These are phyloP conservation scores for Galago senegalensis DNA, from an alignment of 2,797 vertebrate genomes.

Conservation along the genomic window DNA sequence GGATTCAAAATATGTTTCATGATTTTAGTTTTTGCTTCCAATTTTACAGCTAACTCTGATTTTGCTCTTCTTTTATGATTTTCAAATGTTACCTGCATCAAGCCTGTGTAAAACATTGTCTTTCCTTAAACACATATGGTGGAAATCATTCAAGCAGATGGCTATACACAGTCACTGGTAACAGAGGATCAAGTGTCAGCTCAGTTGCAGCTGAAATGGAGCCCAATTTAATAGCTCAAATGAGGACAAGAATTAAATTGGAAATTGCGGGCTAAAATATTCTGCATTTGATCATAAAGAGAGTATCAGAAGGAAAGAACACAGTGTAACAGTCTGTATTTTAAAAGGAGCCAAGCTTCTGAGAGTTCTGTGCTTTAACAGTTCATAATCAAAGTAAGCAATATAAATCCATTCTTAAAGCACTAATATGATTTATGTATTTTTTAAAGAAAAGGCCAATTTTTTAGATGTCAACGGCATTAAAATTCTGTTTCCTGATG, in stretches of 20 bases:
- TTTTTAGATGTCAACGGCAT: neutral
- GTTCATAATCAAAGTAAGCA: constrained; percentile 60
- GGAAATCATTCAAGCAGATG: constrained; percentile 74
- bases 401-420: constrained; percentile 55
- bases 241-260: constrained; percentile 76
- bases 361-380: constrained; percentile 41
- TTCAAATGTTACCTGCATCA: constrained; percentile 76
- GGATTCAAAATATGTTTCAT: constrained; percentile 73
- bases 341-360: constrained; percentile 50
- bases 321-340: constrained; percentile 18
- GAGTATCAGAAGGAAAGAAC: constrained; percentile 51
- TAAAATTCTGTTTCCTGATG: neutral
- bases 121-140: constrained; percentile 59
- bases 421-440: neutral
- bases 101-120: constrained; percentile 60
- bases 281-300: constrained; percentile 65
- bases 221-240: constrained; percentile 72
- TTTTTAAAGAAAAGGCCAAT: neutral
- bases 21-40: constrained; percentile 71
- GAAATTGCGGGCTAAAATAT: constrained; percentile 72
- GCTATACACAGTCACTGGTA: neutral
- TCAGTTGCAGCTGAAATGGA: constrained; percentile 67
- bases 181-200: neutral
- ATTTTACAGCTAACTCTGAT: constrained; percentile 73
- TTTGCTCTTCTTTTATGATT: constrained; percentile 72